Base-by-base conservation (phyloP, 1,140 invertebrate species). In the Andricus grossulariae region DNA sequence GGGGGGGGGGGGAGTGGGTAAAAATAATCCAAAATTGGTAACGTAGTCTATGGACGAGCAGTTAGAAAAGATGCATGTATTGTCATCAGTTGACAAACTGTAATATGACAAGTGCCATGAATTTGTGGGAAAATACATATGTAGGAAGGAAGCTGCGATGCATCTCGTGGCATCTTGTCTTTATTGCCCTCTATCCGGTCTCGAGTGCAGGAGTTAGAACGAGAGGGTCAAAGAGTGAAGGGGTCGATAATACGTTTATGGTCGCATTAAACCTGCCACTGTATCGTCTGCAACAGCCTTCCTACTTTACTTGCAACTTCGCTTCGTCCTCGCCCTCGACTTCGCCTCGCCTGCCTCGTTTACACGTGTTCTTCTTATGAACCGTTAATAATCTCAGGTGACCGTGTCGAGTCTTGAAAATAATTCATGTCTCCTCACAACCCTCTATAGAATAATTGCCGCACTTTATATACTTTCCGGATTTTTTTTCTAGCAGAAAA, bases 181-280 rank as follows among this genome's bases (percentile, higher is more conserved):
- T 82, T 83, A 83, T 80, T 84, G 76, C 80, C 73, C 71, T 75
- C 54, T 76, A 78, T 75, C 2, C 6, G 4, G 39, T 39, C 39
- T 66, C 3, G 15, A 66, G 19, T 15, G 39, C 25, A n/a, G 4
- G n/a, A 39, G 25, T 66, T 39, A 15, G 25, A 66, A 32, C 12
- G 25, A 32, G 16, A 16, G 25, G 25, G 16, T 66, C 72, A 73
- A 72, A 73, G 74, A 80, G 76, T 75, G 77, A 81, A 72, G 75
- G 25, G 49, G 70, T 73, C 76, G 82, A 84, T 86, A 86, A 85
- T 86, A 82, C 83, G 80, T 86, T 86, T 85, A 83, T 75, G 77
- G 75, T 78, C 80, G 78, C 79, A 81, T 85, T 85, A 86, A 85
- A 83, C 77, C 79, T 83, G 77, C 76, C 76, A 84, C 75, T 32